These are phyloP conservation scores for Chionodraco myersi DNA, from an alignment of 2,113 vertebrate genomes.

Conservation along the genomic window DNA sequence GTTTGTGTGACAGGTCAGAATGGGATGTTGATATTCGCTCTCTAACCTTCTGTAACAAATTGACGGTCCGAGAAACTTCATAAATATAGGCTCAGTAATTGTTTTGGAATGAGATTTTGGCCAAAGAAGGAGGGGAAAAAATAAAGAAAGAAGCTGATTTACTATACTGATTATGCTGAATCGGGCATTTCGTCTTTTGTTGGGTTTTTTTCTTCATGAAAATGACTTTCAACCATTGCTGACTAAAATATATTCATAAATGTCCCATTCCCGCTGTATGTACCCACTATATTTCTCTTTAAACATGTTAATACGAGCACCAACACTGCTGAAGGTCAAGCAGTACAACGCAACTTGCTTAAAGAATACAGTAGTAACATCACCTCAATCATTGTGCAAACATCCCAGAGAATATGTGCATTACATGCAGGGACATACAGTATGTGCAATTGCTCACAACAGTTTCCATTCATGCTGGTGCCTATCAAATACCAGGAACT, in stretches of 20 bases:
- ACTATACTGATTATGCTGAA: not conserved
- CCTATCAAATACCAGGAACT: slow-evolving; percentile 34
- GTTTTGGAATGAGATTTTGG: slow-evolving; percentile 30
- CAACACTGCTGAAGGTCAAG: slow-evolving; percentile 5
- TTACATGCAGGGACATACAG: not conserved
- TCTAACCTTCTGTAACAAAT: slow-evolving; percentile 34
- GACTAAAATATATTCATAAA: not conserved
- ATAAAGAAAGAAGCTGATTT: not conserved
- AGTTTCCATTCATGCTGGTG: slow-evolving; percentile 14
- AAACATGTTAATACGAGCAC: not conserved
- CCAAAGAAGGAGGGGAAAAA: not conserved
- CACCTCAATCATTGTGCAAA: slow-evolving; percentile 34
- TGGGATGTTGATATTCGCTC: slow-evolving; percentile 36
- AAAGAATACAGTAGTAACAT: not conserved
- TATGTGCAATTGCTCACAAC: not conserved
- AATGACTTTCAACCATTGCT: not conserved
- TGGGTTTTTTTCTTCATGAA: not conserved
- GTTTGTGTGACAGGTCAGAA: slow-evolving; percentile 28
- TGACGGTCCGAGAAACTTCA: slow-evolving; percentile 26
- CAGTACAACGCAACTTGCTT: not conserved
- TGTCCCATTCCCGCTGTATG: not conserved
- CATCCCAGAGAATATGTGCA: not conserved
- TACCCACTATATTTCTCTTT: not conserved
- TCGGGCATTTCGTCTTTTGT: not conserved
- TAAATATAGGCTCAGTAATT: slow-evolving; percentile 7